A percentile compares a stretch with the other conserved stretches of the same genome.
Conservation (phyloP, 2,113 vertebrate genomes). For the Peromyscus maniculatus region DNA sequence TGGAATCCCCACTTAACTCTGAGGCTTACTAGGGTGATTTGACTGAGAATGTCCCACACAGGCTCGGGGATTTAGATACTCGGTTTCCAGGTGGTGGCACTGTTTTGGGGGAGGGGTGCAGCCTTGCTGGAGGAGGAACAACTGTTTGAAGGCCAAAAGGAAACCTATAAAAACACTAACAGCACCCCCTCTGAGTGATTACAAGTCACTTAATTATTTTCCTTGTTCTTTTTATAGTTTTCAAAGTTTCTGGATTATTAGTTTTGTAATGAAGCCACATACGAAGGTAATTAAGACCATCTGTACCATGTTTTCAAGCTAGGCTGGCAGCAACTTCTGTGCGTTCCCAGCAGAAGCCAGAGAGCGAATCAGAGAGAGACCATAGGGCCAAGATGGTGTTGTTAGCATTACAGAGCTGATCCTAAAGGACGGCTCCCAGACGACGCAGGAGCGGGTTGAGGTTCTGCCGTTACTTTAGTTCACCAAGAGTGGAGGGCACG, state of each 20-base stretch:
- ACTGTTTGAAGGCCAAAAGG: neutral
- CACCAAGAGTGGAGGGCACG: neutral
- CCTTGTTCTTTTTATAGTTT: constrained; percentile 33
- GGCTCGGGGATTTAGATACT: neutral
- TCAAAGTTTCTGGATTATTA: constrained; percentile 25
- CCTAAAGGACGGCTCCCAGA: neutral
- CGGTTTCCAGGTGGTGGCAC: neutral
- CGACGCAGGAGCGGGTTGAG: neutral
- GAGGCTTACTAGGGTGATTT: neutral
- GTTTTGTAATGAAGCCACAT: neutral
- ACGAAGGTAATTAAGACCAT: constrained; percentile 1
- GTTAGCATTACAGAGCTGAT: no score
- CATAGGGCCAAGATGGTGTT: rapidly evolving
- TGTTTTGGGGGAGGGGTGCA: no score
- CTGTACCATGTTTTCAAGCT: neutral
- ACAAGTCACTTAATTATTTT: neutral
- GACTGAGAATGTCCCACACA: neutral
- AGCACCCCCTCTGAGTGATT: neutral
- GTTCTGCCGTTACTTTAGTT: neutral
- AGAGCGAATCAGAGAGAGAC: neutral
- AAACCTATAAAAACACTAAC: neutral
- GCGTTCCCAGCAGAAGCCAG: neutral
- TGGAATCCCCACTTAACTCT: neutral
- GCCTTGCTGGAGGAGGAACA: neutral
- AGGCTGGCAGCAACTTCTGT: neutral